Conservation (phyloP, 2,888 invertebrate genomes). For the Dryadula phaetusa region DNA sequence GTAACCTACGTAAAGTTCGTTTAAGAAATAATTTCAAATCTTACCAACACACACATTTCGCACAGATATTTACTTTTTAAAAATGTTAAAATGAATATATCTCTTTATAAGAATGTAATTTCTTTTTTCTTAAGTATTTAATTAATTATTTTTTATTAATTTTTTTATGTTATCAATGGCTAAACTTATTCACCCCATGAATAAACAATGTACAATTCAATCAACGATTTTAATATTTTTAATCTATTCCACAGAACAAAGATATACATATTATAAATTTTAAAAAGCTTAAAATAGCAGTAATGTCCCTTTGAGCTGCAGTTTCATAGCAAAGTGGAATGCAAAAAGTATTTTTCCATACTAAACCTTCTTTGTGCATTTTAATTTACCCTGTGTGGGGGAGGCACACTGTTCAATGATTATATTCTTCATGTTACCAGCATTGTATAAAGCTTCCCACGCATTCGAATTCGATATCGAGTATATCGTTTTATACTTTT, state of each 20-base stretch:
- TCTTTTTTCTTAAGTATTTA: no score
- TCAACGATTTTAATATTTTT: not conserved
- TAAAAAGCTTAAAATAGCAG: conserved; percentile 14
- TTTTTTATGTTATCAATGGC: not conserved
- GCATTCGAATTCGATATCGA: conserved; percentile 36
- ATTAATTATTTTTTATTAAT: no score
- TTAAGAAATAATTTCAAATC: not conserved
- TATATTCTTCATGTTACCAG: conserved; percentile 33
- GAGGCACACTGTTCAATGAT: conserved; percentile 15
- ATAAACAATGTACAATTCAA: not conserved
- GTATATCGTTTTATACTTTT: not conserved
- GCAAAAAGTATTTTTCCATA: conserved; percentile 22
- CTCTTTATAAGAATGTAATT: no score
- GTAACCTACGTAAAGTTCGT: not conserved
- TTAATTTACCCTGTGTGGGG: conserved; percentile 2
- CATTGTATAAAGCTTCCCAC: conserved; percentile 32
- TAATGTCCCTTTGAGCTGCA: conserved; percentile 19
- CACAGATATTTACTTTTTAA: no score
- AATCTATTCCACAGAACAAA: conserved; percentile 2
- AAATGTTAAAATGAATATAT: no score
- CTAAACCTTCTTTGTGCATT: conserved; percentile 31
- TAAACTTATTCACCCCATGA: not conserved
- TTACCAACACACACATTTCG: no score
- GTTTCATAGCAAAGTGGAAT: conserved; percentile 26
- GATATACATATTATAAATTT: conserved; percentile 2